Evolutionary conservation across 2,113 vertebrate genomes (phyloP).

Genomic region (Salvelinus namaycush): DNA sequence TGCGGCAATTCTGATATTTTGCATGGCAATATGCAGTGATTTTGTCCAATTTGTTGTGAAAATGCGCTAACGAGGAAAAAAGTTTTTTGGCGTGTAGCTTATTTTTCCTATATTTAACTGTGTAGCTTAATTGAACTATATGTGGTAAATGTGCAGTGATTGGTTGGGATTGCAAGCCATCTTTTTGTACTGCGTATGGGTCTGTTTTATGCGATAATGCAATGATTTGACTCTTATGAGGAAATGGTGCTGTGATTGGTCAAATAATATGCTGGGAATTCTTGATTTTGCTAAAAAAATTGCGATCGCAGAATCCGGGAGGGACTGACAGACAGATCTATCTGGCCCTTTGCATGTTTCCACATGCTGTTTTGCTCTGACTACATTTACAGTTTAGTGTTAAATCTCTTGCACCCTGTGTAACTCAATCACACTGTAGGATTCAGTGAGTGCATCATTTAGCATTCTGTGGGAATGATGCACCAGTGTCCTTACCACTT

Average conservation of each 20-base stretch:
- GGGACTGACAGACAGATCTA: constrained; percentile 24
- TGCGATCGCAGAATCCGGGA: no score
- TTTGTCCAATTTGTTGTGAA: no score
- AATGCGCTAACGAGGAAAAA: no score
- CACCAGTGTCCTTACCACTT: background rate
- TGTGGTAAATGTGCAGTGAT: constrained; percentile 25
- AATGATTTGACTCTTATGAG: no score
- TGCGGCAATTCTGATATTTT: no score
- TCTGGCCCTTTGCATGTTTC: constrained; percentile 5
- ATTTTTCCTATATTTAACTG: no score
- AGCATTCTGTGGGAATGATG: constrained; percentile 14
- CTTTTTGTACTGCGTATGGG: no score
- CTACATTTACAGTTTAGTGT: background rate
- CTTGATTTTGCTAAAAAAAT: no score
- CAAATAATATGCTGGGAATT: constrained; percentile 9
- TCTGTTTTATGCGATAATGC: no score
- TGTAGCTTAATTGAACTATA: background rate
- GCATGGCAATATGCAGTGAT: no score
- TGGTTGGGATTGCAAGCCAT: no score
- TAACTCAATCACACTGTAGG: constrained; percentile 36
- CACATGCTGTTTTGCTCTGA: background rate
- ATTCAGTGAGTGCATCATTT: constrained; percentile 29
- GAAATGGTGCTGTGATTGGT: constrained; percentile 13
- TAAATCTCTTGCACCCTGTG: constrained; percentile 34
- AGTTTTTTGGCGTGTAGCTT: no score